phyloP scores from a whole-genome alignment of 1,140 invertebrate species.

The Magallana gigas region DNA sequence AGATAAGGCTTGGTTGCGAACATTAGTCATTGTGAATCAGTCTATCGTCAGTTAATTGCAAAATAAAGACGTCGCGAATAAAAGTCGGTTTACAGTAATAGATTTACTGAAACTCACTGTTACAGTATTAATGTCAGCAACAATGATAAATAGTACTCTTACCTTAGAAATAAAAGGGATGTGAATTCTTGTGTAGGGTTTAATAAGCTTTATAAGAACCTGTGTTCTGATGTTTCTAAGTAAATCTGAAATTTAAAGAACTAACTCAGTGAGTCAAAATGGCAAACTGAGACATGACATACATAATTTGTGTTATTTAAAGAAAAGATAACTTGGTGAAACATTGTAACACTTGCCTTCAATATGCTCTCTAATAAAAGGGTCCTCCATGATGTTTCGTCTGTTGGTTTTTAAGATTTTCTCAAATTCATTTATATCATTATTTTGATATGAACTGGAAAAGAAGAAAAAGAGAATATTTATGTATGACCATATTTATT shows the following conservation, averaged over 20 bases:
- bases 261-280: neutral
- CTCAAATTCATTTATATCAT: constrained; percentile 99
- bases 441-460: constrained; percentile 95
- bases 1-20: no score
- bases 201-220: constrained; percentile 97
- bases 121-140: no score
- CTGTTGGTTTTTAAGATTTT: constrained; percentile 96
- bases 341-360: constrained; percentile 84
- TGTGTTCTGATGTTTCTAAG: constrained; percentile 97
- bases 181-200: constrained; percentile 98
- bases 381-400: constrained; percentile 98
- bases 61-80: no score
- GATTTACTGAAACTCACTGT: no score
- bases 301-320: neutral
- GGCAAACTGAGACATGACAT: neutral
- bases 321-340: neutral
- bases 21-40: no score
- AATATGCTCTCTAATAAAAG: constrained; percentile 99
- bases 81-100: no score
- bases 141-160: constrained; percentile 33
- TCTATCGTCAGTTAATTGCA: no score
- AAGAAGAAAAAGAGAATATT: constrained; percentile 19
- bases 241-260: constrained; percentile 85
- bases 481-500: neutral
- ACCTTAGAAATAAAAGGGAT: constrained; percentile 97